Evolutionary conservation across 2,113 vertebrate genomes (phyloP).

Genomic region (Halcyon malimbica): DNA sequence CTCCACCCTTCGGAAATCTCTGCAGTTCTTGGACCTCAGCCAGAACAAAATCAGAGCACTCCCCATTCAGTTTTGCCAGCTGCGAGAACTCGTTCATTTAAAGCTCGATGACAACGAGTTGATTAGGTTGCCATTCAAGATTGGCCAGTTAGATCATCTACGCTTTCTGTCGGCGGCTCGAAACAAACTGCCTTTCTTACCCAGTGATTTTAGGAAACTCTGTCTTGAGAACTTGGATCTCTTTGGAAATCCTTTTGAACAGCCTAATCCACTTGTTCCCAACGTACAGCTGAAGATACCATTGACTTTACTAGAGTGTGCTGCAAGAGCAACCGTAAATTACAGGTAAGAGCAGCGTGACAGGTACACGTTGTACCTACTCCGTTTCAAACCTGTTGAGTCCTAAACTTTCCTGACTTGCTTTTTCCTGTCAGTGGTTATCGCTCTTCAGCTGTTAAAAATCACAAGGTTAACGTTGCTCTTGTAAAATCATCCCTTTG

Average conservation of each 20-base stretch:
- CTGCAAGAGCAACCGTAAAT: conserved; percentile 79
- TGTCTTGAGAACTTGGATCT: conserved; percentile 91
- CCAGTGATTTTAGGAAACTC: conserved; percentile 86
- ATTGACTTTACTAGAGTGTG: conserved; percentile 83
- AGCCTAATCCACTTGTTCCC: conserved; percentile 83
- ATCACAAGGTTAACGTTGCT: rapidly evolving
- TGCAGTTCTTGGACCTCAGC: conserved; percentile 90
- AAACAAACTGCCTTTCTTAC: conserved; percentile 89
- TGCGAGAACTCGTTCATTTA: conserved; percentile 82
- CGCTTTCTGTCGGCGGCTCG: conserved; percentile 88
- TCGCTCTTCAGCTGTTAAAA: not conserved
- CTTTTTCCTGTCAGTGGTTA: not conserved
- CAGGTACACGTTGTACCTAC: rapidly evolving
- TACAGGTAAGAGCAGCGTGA: conserved; percentile 77
- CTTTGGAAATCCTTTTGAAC: conserved; percentile 91
- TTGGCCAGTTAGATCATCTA: conserved; percentile 84
- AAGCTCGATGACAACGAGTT: conserved; percentile 91
- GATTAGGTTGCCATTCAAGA: conserved; percentile 81
- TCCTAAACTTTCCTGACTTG: not conserved
- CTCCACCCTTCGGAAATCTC: conserved; percentile 86
- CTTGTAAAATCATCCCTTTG: not conserved
- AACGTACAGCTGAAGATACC: conserved; percentile 86
- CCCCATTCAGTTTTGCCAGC: conserved; percentile 87
- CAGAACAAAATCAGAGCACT: conserved; percentile 88
- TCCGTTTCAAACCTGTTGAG: rapidly evolving